Evolutionary conservation across 2,113 vertebrate species (phyloP), one percentile per base, ranked within the genome.

Genomic region (Lethenteron reissneri): DNA sequence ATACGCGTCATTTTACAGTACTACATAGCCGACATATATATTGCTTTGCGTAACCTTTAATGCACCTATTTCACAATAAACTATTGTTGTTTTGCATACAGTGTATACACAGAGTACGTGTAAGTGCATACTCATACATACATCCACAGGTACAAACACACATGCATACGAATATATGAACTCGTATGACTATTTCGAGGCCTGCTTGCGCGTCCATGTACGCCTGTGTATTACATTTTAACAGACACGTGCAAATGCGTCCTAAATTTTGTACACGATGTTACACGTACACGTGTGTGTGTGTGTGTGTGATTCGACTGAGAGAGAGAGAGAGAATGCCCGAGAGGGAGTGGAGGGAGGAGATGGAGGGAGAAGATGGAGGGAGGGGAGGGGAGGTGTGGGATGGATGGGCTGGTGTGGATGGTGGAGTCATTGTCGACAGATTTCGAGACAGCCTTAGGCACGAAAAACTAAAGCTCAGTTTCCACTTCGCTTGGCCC

Each of bases 391-490:
- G 41, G 41, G 41, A 41, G 41, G 41, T 41, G 41, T 41, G 41
- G 41, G 41, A 41, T 41, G 41, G 41, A 41, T 41, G 41, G 41
- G 41, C 41, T 41, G 41, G 41, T 41, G 41, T 41, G 41, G 41
- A 4, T 41, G 41, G 41, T 41, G 41, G 41, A 41, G 41, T 41
- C 41, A 41, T 41, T 41, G 41, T 41, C 41, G 41, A 7, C 41
- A 41, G 41, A 7, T 41, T 41, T 41, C 41, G 4, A 41, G 41
- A 41, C 64, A 68, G 64, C 64, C 64, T 68, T 68, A 17, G 64
- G 64, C n/a, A 17, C n/a, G n/a, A 68, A 68, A 68, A 68, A 68
- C 64, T 25, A 68, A 68, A 9, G 64, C 25, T 68, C 64, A 68
- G n/a, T 68, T 68, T 68, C 64, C 64, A 68, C 64, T 12, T 68